Conservation (phyloP, 1,140 invertebrate species). For the Sipha flava region DNA sequence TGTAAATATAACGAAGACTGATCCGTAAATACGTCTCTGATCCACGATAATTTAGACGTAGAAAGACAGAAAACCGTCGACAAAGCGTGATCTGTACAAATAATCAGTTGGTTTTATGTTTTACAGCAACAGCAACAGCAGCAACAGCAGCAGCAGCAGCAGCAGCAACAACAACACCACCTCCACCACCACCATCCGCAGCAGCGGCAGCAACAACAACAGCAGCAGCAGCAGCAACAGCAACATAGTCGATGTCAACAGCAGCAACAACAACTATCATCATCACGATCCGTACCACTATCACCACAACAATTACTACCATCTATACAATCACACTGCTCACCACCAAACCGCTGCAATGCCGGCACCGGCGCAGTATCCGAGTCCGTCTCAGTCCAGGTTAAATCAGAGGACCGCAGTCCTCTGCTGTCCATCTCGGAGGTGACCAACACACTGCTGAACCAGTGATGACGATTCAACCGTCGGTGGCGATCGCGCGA, state of each 20-base stretch:
- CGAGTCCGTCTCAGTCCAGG: conserved; percentile 49
- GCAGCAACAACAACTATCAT: conserved; percentile 26
- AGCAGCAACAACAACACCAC: not conserved
- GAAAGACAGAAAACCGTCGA: too few relatives aligned
- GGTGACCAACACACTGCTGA: conserved; percentile 69
- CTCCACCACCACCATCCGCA: not conserved
- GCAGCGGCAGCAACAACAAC: not conserved
- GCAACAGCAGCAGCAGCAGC: not conserved
- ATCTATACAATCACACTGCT: conserved; percentile 29
- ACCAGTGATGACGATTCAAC: too few relatives aligned
- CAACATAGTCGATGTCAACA: conserved; percentile 26
- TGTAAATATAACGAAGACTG: too few relatives aligned
- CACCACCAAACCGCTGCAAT: conserved; percentile 29
- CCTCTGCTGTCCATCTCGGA: conserved; percentile 73
- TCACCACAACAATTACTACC: conserved; percentile 14
- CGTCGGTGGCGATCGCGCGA: too few relatives aligned
- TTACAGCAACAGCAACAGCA: not conserved
- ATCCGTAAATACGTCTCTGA: too few relatives aligned
- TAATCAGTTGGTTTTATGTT: too few relatives aligned
- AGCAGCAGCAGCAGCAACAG: conserved; percentile 28
- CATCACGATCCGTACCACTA: conserved; percentile 5
- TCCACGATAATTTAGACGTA: too few relatives aligned
- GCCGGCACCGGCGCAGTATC: conserved; percentile 40
- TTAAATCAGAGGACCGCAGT: conserved; percentile 59
- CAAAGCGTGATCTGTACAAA: too few relatives aligned